Percentiles rank a stretch among this genome's conserved stretches.
Evolutionary conservation across 2,797 vertebrate species (phyloP).

Genomic region (Serranus cabrilla): DNA sequence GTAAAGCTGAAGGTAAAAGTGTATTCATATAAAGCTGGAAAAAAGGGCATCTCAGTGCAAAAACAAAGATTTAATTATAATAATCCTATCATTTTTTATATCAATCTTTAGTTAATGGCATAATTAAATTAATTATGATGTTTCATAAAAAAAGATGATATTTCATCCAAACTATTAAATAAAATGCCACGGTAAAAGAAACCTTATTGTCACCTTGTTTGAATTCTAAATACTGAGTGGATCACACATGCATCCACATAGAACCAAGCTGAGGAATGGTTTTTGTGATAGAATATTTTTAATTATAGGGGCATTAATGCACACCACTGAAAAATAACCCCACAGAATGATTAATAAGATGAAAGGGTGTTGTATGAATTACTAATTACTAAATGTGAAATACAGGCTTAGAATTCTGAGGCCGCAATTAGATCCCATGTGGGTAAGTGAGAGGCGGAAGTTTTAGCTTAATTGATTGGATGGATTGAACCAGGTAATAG

Average conservation of each 20-base stretch:
- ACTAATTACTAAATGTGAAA: background rate
- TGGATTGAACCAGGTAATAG: constrained; percentile 15
- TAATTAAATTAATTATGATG: background rate
- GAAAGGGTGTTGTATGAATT: constrained; percentile 4
- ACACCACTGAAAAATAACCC: constrained; percentile 4
- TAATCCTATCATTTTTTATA: no score
- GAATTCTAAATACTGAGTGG: background rate
- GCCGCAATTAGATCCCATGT: constrained; percentile 7
- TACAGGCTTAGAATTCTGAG: background rate
- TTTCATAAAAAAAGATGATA: background rate
- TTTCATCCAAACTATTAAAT: background rate
- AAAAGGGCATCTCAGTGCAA: background rate
- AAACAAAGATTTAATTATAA: background rate
- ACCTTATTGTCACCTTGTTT: background rate
- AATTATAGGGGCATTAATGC: constrained; percentile 17
- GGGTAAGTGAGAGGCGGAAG: background rate
- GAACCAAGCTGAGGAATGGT: background rate
- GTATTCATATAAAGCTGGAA: background rate
- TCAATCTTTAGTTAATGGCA: no score
- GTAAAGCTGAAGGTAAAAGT: background rate
- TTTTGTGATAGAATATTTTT: constrained; percentile 6
- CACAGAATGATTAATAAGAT: constrained; percentile 3
- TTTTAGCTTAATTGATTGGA: constrained; percentile 28
- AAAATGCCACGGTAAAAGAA: background rate
- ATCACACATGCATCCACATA: constrained; percentile 1